Conservation (phyloP, 2,113 vertebrate genomes). For the Casuarius casuarius region DNA sequence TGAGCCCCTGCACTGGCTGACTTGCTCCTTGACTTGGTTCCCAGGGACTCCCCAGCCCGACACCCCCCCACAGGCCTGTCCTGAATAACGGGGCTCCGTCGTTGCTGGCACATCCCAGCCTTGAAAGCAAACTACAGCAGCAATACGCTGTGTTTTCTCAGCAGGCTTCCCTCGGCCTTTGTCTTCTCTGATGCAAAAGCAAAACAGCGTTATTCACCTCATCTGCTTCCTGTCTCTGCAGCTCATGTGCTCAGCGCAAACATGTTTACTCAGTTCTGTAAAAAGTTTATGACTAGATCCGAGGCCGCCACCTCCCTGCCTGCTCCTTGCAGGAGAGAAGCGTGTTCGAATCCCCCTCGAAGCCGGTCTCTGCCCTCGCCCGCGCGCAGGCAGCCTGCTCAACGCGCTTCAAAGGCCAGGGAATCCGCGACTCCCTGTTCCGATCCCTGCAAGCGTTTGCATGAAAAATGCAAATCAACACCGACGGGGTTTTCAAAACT, state of each 20-base stretch:
- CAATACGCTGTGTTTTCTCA: rapidly evolving
- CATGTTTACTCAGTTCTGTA: rapidly evolving
- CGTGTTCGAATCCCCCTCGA: rapidly evolving
- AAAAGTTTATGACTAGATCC: rapidly evolving
- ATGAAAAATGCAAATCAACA: not conserved
- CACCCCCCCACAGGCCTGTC: no score
- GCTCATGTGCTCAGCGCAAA: not conserved
- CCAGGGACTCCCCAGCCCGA: not conserved
- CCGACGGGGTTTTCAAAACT: not conserved
- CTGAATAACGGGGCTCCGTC: not conserved
- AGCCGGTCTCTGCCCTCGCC: not conserved
- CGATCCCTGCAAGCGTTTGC: not conserved
- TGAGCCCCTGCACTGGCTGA: no score
- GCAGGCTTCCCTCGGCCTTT: rapidly evolving
- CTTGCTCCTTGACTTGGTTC: not conserved
- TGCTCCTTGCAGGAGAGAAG: rapidly evolving
- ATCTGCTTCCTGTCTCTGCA: not conserved
- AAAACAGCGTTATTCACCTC: rapidly evolving
- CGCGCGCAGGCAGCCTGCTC: not conserved
- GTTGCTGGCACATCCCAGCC: rapidly evolving
- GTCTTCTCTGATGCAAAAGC: not conserved
- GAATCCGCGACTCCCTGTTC: not conserved
- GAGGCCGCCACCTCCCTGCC: not conserved
- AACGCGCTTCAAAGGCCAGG: not conserved
- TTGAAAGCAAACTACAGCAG: rapidly evolving